A percentile compares a stretch with the other conserved stretches of the same genome.
Evolutionary conservation across 2,888 invertebrate genomes (phyloP).

Genomic region (Gandaritis pyraliata): DNA sequence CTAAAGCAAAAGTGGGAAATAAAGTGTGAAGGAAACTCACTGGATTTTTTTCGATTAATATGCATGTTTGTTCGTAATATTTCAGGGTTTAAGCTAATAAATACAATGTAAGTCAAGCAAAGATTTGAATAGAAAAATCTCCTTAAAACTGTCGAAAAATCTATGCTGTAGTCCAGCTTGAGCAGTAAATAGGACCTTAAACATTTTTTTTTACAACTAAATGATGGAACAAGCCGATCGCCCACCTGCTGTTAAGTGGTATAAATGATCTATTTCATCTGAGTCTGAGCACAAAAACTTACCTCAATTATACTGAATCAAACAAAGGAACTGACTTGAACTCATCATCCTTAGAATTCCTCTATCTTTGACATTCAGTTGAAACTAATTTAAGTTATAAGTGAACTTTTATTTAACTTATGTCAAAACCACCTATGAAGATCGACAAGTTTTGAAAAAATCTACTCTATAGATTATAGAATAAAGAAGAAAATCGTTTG

Average conservation of each 20-base stretch:
- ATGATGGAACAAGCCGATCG: too few relatives aligned
- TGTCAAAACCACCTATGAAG: slow-evolving; percentile 39
- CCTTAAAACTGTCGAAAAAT: too few relatives aligned
- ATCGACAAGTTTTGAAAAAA: slow-evolving; percentile 34
- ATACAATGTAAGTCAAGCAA: too few relatives aligned
- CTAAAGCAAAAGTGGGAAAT: slow-evolving; percentile 33
- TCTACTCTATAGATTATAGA: slow-evolving; percentile 39
- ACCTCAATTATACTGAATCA: slow-evolving; percentile 6
- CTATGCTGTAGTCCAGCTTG: too few relatives aligned
- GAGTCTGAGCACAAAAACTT: too few relatives aligned
- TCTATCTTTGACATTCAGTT: slow-evolving; percentile 63
- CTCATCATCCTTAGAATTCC: slow-evolving; percentile 53
- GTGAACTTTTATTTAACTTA: slow-evolving; percentile 49
- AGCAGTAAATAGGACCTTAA: too few relatives aligned
- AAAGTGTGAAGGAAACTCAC: slow-evolving; percentile 20
- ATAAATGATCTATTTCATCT: too few relatives aligned
- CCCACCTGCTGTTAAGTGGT: too few relatives aligned
- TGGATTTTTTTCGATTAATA: slow-evolving; percentile 25
- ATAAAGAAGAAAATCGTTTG: slow-evolving; percentile 44
- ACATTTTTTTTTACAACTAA: too few relatives aligned
- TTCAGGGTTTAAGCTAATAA: not conserved
- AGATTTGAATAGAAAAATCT: too few relatives aligned
- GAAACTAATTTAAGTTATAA: slow-evolving; percentile 70
- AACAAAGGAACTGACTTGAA: slow-evolving; percentile 27
- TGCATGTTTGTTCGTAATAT: slow-evolving; percentile 12